Percentiles rank a stretch among this genome's conserved stretches.
These are phyloP conservation scores for Cancer borealis DNA, from an alignment of 2,888 invertebrate species.

Conservation along the genomic window DNA sequence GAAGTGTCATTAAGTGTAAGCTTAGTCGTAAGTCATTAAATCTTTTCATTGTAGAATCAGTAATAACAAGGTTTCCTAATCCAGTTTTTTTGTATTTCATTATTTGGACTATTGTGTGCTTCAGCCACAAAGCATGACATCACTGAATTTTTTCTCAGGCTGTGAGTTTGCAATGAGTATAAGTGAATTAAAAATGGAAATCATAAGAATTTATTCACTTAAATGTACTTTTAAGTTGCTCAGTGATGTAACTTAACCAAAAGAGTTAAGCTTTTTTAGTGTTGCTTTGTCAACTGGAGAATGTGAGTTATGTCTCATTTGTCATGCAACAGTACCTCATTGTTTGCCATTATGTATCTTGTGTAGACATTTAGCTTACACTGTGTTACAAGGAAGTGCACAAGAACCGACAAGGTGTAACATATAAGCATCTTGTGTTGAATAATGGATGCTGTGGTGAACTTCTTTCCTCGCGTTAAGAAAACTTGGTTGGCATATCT, in stretches of 20 bases:
- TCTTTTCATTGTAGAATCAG: constrained; percentile 37
- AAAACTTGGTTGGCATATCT: constrained; percentile 43
- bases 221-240: constrained; percentile 57
- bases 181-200: constrained; percentile 54
- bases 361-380: constrained; percentile 59
- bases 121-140: constrained; percentile 51
- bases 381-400: constrained; percentile 58
- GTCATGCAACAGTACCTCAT: constrained; percentile 65
- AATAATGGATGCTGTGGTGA: constrained; percentile 52
- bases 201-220: constrained; percentile 50
- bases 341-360: constrained; percentile 66
- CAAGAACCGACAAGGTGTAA: constrained; percentile 55
- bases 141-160: constrained; percentile 57
- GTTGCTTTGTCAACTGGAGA: constrained; percentile 63
- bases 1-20: constrained; percentile 56
- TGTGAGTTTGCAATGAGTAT: constrained; percentile 59
- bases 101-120: constrained; percentile 44
- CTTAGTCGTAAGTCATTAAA: constrained; percentile 51
- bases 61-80: constrained; percentile 54
- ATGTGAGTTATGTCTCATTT: constrained; percentile 55
- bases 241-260: constrained; percentile 56
- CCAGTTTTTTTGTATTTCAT: constrained; percentile 48
- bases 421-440: constrained; percentile 39
- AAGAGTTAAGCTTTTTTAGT: constrained; percentile 56
- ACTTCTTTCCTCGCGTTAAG: constrained; percentile 47